phyloP scores from a whole-genome alignment of 2,888 invertebrate species.

The Rhorus exstirpatorius region DNA sequence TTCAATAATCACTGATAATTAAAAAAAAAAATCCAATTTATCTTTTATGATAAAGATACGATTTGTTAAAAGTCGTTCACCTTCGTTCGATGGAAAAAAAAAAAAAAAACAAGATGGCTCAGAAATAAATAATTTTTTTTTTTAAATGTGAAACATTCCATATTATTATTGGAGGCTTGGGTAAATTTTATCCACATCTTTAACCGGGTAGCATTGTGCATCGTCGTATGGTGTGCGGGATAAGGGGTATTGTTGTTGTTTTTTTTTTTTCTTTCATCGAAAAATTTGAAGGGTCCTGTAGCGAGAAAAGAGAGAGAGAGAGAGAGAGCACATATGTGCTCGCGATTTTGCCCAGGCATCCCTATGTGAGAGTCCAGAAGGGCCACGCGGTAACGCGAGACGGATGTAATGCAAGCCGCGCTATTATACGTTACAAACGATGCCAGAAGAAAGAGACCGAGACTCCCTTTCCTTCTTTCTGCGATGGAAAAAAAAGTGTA shows the following conservation, averaged over 20 bases:
- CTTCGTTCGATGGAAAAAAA: no score
- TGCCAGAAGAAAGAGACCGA: conserved; percentile 65
- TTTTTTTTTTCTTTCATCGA: conserved; percentile 59
- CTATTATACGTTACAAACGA: conserved; percentile 83
- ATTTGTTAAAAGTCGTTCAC: no score
- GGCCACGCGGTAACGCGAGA: conserved; percentile 80
- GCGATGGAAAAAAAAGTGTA: conserved; percentile 59
- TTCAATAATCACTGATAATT: no score
- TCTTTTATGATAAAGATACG: no score
- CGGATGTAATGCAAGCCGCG: conserved; percentile 85
- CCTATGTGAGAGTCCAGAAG: conserved; percentile 28
- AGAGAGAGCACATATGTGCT: no score
- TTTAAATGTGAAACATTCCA: conserved; percentile 2
- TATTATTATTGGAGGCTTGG: background rate
- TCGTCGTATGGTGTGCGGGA: conserved; percentile 2
- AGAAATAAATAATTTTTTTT: no score
- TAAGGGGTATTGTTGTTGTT: background rate
- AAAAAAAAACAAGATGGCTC: no score
- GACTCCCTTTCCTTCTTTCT: conserved; percentile 22
- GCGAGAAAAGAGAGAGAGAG: conserved; percentile 15
- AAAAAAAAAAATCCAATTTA: no score
- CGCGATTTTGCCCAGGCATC: no score
- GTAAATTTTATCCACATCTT: conserved; percentile 22
- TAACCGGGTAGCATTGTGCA: conserved; percentile 24
- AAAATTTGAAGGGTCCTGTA: conserved; percentile 77